Evolutionary conservation across 2,888 invertebrate genomes (phyloP), one percentile per base, ranked within the genome.

Genomic region (Acheta domesticus): DNA sequence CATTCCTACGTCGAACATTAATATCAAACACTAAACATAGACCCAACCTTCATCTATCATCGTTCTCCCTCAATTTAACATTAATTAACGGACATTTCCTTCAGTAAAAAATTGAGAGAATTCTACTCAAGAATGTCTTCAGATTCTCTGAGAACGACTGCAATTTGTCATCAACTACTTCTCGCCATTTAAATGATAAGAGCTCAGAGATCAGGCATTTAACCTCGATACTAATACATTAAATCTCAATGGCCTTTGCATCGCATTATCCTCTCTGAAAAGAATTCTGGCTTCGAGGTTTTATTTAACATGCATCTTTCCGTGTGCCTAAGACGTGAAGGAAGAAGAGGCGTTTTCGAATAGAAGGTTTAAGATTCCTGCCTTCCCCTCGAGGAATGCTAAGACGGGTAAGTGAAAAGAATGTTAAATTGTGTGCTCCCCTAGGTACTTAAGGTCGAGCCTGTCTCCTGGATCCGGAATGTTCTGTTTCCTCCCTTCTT

Each of bases 351-450:
- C 36, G 8, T n/a, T 62, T 62, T n/a, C 62, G n/a, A 62, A 62
- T 62, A n/a, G 62, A 62, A 62, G 62, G 16, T 62, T 62, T 62
- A 62, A 62, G 62, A 62, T 62, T 62, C 62, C 62, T 62, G 62
- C 4, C n/a, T 62, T 16, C 62, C 62, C 62, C 62, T 62, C 62
- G 62, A 14, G 62, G 62, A 62, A 62, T 62, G 62, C 16, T 62
- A 62, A 62, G 62, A 62, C n/a, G 62, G 14, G 16, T 62, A 62
- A 14, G n/a, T 14, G 62, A 62, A 62, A 62, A 62, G 62, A 62
- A 62, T 62, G 16, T n/a, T 62, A 62, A 62, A 62, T 62, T 62
- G 62, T 62, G 12, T 62, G 62, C 16, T n/a, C 14, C 62, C 62
- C 62, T n/a, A 62, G n/a, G 62, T 62, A 62, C 62, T 62, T 62